These are phyloP conservation scores for Nothura maculosa DNA, from an alignment of 2,797 vertebrate species.

Conservation along the genomic window DNA sequence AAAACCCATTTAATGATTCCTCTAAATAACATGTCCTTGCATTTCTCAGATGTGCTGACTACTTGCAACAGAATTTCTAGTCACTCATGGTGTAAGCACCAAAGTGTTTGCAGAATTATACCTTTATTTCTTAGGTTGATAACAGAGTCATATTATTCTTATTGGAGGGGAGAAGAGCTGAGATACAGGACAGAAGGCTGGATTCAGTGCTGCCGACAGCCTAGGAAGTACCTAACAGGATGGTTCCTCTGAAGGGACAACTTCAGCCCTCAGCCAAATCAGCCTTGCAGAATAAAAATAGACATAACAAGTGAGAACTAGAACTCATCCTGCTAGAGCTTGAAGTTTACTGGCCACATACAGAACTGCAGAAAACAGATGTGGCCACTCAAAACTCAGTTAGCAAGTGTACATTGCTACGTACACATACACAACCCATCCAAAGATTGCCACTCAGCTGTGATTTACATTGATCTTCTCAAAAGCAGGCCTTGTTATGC, in stretches of 20 bases:
- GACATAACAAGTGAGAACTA: not conserved
- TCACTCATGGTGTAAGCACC: rapidly evolving
- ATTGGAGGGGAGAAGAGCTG: not conserved
- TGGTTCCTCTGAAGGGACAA: not conserved
- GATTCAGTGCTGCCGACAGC: not conserved
- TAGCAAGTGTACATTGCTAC: not conserved
- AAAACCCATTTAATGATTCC: not conserved
- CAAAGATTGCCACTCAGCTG: not conserved
- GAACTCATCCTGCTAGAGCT: not conserved
- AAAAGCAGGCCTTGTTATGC: not conserved
- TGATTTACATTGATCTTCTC: rapidly evolving
- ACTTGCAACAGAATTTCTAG: not conserved
- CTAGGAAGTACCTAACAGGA: not conserved
- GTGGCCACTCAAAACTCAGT: not conserved
- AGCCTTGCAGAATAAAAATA: not conserved
- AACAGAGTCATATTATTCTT: not conserved
- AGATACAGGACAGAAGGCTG: not conserved
- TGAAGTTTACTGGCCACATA: not conserved
- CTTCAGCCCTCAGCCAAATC: not conserved
- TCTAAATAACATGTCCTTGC: not conserved
- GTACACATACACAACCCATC: not conserved
- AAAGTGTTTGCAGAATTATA: rapidly evolving
- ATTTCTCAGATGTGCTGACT: not conserved
- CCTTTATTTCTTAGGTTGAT: not conserved
- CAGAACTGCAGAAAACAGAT: not conserved